These are phyloP conservation scores for Microctenopoma steveboyesi DNA, from an alignment of 2,797 vertebrate genomes.

Conservation along the genomic window DNA sequence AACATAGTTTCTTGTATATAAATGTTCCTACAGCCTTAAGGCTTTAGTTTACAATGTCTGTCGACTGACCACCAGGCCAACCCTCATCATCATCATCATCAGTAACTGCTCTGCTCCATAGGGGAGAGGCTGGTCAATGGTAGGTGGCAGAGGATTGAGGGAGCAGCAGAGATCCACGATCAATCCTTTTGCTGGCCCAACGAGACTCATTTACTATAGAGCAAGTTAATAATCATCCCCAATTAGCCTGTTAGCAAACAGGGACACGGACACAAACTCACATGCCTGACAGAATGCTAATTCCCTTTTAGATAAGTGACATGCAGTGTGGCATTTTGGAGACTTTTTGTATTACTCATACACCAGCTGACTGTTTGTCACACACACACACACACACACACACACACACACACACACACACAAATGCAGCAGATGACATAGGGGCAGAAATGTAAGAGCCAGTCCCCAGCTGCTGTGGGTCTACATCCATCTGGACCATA, in stretches of 20 bases:
- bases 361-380: constrained; percentile 90
- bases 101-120: constrained; percentile 55
- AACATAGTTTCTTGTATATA: constrained; percentile 14
- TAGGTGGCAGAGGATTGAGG: constrained; percentile 64
- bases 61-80: constrained; percentile 58
- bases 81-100: constrained; percentile 70
- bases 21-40: constrained; percentile 10
- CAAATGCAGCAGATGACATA: constrained; percentile 65
- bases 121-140: constrained; percentile 67
- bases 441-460: constrained; percentile 80
- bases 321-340: constrained; percentile 79
- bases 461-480: constrained; percentile 92
- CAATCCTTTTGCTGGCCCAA: constrained; percentile 69
- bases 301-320: constrained; percentile 63
- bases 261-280: constrained; percentile 18
- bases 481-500: constrained; percentile 95
- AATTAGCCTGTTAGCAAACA: constrained; percentile 61
- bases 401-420: constrained; percentile 20
- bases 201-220: constrained; percentile 68
- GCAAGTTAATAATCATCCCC: constrained; percentile 74
- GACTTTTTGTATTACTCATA: constrained; percentile 79
- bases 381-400: constrained; percentile 27
- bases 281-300: constrained; percentile 45
- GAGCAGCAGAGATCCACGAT: constrained; percentile 61
- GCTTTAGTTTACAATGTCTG: constrained; percentile 33